Evolutionary conservation across 2,888 invertebrate genomes (phyloP).

Genomic region (Mesopsocus fuscifrons): DNA sequence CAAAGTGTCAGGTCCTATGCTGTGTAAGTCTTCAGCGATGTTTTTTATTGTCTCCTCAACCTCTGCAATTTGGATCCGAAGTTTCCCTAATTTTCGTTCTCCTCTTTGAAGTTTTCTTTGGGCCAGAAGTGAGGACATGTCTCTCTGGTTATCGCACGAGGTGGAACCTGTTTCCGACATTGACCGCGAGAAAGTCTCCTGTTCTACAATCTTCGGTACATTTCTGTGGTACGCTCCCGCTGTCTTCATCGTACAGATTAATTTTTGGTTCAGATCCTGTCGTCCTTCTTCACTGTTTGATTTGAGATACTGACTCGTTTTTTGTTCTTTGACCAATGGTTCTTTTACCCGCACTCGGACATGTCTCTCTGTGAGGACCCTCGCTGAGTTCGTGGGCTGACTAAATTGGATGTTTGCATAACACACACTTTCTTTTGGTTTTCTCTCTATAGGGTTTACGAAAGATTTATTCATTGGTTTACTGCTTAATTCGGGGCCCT

Average conservation of each 20-base stretch:
- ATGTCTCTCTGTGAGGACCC: too few relatives aligned
- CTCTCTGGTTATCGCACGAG: too few relatives aligned
- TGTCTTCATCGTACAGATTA: background rate
- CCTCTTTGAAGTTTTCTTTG: slow-evolving; percentile 12
- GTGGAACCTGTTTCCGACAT: background rate
- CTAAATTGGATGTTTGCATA: slow-evolving; percentile 6
- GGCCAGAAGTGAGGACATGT: background rate
- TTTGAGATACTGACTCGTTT: background rate
- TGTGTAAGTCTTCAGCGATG: background rate
- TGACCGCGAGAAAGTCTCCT: too few relatives aligned
- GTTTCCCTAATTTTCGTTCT: slow-evolving; percentile 13
- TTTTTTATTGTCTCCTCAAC: slow-evolving; percentile 16
- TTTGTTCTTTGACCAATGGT: too few relatives aligned
- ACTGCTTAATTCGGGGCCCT: too few relatives aligned
- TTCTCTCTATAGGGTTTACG: background rate
- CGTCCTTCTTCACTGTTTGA: background rate
- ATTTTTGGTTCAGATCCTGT: background rate
- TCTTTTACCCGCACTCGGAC: too few relatives aligned
- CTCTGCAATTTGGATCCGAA: slow-evolving; percentile 14
- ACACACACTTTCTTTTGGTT: background rate
- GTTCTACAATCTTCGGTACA: too few relatives aligned
- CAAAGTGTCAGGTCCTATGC: background rate
- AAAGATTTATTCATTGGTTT: background rate
- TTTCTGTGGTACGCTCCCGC: background rate
- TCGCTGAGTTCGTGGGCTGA: background rate